Evolutionary conservation across 1,140 invertebrate genomes (phyloP), one percentile per base, ranked within the genome.

Genomic region (Cotesia vestalis): DNA sequence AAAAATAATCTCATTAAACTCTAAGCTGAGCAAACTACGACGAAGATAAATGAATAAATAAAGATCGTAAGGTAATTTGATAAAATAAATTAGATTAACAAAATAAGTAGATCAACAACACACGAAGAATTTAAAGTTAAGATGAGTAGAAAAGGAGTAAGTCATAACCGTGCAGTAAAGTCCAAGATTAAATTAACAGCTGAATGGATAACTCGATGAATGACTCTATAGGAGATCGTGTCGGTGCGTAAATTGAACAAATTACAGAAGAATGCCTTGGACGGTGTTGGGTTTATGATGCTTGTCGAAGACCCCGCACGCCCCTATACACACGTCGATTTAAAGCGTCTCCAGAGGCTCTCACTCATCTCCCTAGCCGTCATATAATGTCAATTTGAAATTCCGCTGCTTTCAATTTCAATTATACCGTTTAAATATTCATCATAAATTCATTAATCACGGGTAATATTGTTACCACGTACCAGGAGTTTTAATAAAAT

Each of bases 201-300:
- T 82, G 81, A 83, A 85, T 84, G 83, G 66, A 78, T 82, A 82
- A 84, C 80, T 82, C 77, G 80, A 80, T 79, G 79, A 84, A 80
- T 82, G 78, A 78, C 76, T 79, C 76, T 81, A 78, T 79, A 69
- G 70, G 76, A 68, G 67, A 71, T 82, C 81, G 76, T 81, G 81
- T 81, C 76, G 76, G 73, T 83, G 79, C 81, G 81, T 85, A 83
- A 83, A 85, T 84, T 85, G 83, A 83, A 81, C 83, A 85, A 85
- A 85, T 84, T 84, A 84, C 77, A 83, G 79, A 85, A 85, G 81
- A 84, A 85, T 85, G 81, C 78, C 77, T 76, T 78, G 34, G 59
- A 11, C 34, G 74, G 75, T 77, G 75, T 69, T 75, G 61, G 53
- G 27, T 27, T 27, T 73, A 67, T 73, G 35, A 69, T 73, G 77